phyloP scores from a whole-genome alignment of 1,140 invertebrate genomes.

The Apis mellifera region Amel_HAv3.1 CM009932.2:15602501-15603000 shows the following conservation, averaged over 20 bases:
- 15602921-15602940: conserved; percentile 59
- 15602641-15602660: conserved; percentile 8
- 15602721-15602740: conserved; percentile 32
- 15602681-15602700: conserved; percentile 16
- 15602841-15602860: conserved; percentile 40
- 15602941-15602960: conserved; percentile 44
- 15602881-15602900: conserved; percentile 42
- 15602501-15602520: conserved; percentile 25
- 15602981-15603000: conserved; percentile 57
- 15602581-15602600: conserved; percentile 20
- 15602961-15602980: conserved; percentile 37
- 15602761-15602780: conserved; percentile 68
- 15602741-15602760: conserved; percentile 36
- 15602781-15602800: conserved; percentile 78
- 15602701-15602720: conserved; percentile 8
- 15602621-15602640: neutral
- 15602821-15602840: conserved; percentile 39
- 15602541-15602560: conserved; percentile 18
- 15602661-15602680: neutral
- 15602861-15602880: conserved; percentile 21
- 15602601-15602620: neutral
- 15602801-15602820: conserved; percentile 68
- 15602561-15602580: conserved; percentile 13
- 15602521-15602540: conserved; percentile 36
- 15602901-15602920: conserved; percentile 64